Evolutionary conservation across 1,140 invertebrate genomes (phyloP).

Genomic region (honey bee (Apis mellifera)): DNA sequence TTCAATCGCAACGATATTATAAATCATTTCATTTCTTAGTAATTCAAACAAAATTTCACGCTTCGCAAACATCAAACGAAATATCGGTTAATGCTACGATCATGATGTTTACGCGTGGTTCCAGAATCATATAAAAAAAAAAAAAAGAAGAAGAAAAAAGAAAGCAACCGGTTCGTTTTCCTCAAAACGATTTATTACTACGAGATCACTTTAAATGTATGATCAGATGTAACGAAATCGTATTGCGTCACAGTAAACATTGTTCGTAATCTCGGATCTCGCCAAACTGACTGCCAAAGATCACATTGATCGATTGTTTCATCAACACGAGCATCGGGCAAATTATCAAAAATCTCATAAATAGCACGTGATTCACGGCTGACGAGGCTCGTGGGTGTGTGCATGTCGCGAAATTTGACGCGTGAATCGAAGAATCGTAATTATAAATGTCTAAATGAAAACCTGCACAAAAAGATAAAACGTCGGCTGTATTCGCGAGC

Average conservation of each 20-base stretch:
- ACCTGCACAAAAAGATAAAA: not conserved
- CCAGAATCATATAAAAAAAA: not conserved
- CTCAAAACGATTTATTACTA: not conserved
- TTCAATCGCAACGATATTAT: not conserved
- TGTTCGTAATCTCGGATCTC: not conserved
- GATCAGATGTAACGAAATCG: not conserved
- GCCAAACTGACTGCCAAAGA: conserved; percentile 27
- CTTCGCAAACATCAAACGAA: not conserved
- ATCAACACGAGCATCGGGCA: not conserved
- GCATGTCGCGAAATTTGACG: conserved; percentile 15
- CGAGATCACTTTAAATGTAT: not conserved
- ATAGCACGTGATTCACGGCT: conserved; percentile 12
- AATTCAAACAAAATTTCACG: not conserved
- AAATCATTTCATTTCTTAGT: not conserved
- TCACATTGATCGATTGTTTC: not conserved
- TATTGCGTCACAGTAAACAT: not conserved
- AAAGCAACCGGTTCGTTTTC: not conserved
- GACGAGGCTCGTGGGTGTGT: conserved; percentile 1
- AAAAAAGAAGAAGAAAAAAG: accelerated
- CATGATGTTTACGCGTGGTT: not conserved
- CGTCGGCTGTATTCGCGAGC: conserved; percentile 11
- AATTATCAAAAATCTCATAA: not conserved
- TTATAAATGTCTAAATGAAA: not conserved
- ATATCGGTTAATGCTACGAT: not conserved
- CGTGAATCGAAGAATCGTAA: not conserved